These are phyloP conservation scores for Euplagia quadripunctaria DNA, from an alignment of 2,888 invertebrate species.

Conservation along the genomic window DNA sequence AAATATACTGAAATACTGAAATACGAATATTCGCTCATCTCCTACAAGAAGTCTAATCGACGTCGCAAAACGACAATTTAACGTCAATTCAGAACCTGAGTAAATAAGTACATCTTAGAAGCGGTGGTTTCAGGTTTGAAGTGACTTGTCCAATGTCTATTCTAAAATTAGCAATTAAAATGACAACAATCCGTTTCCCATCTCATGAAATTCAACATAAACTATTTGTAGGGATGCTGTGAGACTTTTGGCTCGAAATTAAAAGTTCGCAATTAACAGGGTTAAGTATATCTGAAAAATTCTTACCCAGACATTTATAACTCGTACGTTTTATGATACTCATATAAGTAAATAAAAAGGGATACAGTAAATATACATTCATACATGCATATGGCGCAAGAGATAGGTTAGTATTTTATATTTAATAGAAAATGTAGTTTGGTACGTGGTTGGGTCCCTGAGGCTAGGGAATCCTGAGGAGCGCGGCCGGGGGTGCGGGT, in stretches of 20 bases:
- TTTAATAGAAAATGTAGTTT: conserved; percentile 20
- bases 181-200: no score
- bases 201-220: no score
- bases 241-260: background rate
- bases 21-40: no score
- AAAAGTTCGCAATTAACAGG: background rate
- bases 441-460: conserved; percentile 29
- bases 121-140: no score
- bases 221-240: no score
- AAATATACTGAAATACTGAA: no score
- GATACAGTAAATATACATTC: background rate
- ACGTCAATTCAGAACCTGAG: no score
- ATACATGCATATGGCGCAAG: background rate
- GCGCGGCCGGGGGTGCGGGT: conserved; percentile 45
- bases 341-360: background rate
- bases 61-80: no score
- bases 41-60: no score
- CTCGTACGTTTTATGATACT: background rate
- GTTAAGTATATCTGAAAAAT: background rate
- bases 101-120: no score
- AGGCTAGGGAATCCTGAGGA: conserved; percentile 40
- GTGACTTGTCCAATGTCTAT: no score
- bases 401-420: conserved; percentile 12
- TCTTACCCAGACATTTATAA: background rate
- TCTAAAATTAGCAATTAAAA: no score